Percentiles rank a stretch among this genome's conserved stretches.
phyloP scores from a whole-genome alignment of 2,113 vertebrate genomes.

The Pardalotus punctatus region DNA sequence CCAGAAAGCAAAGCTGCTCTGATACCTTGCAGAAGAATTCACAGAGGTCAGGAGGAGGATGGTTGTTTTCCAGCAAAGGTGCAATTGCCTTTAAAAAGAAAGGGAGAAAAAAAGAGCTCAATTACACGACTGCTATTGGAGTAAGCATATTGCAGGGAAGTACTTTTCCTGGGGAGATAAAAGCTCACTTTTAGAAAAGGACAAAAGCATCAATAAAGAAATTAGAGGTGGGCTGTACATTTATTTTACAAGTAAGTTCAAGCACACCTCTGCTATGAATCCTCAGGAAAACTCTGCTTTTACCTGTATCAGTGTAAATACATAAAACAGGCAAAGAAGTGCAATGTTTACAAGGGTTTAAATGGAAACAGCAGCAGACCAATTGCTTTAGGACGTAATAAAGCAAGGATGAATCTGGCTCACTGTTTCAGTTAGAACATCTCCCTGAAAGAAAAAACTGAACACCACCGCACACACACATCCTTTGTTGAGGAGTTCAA shows the following conservation, averaged over 20 bases:
- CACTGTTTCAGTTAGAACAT: neutral
- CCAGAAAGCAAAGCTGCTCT: neutral
- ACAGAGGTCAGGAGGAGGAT: slow-evolving; percentile 96
- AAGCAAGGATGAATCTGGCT: neutral
- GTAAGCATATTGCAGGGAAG: neutral
- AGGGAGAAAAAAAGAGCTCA: neutral
- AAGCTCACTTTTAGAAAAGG: neutral
- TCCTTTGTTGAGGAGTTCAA: neutral
- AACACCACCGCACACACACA: neutral
- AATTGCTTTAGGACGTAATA: neutral
- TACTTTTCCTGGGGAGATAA: neutral
- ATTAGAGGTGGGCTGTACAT: neutral
- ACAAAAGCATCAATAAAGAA: neutral
- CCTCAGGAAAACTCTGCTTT: neutral
- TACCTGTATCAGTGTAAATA: neutral
- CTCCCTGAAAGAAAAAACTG: neutral
- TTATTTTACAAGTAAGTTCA: neutral
- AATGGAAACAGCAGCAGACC: neutral
- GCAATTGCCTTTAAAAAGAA: slow-evolving; percentile 87
- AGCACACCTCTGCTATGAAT: neutral
- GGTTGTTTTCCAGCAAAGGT: slow-evolving; percentile 98
- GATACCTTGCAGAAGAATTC: slow-evolving; percentile 99
- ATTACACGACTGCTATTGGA: neutral
- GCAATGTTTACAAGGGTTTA: neutral
- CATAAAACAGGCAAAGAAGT: neutral